A percentile compares a stretch with the other conserved stretches of the same genome.
These are phyloP conservation scores for Heliornis fulica DNA, from an alignment of 2,113 vertebrate species.

Conservation along the genomic window DNA sequence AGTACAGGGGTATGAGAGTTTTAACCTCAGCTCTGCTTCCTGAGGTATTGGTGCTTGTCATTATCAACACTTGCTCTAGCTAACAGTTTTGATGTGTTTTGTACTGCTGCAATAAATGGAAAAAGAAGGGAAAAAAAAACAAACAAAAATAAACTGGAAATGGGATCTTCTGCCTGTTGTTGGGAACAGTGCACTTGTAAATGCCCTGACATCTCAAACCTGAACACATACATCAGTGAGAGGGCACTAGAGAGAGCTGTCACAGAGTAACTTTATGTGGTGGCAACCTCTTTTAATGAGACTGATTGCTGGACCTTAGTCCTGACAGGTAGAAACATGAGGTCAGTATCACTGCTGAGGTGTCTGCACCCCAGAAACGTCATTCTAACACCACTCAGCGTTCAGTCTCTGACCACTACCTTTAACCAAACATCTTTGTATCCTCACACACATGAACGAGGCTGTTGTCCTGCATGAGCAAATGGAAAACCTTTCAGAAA, in stretches of 20 bases:
- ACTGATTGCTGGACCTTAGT: background rate
- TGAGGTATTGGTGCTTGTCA: background rate
- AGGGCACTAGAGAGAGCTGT: background rate
- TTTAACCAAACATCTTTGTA: background rate
- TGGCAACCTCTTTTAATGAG: background rate
- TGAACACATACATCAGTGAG: background rate
- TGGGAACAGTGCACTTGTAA: background rate
- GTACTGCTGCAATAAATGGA: background rate
- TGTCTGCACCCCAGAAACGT: too few species aligned
- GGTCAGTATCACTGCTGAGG: background rate
- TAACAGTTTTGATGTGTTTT: background rate
- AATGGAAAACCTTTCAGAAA: rapidly evolving
- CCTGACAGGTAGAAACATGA: background rate
- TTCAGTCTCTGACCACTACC: background rate
- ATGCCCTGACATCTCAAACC: background rate
- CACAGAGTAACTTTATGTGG: rapidly evolving
- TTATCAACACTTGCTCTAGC: background rate
- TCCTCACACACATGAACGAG: rapidly evolving
- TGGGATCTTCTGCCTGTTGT: background rate
- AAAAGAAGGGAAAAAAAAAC: too few species aligned
- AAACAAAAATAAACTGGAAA: background rate
- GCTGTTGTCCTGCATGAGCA: background rate
- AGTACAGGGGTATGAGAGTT: background rate
- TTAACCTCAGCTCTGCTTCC: background rate
- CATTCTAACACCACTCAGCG: background rate